A percentile compares a stretch with the other conserved stretches of the same genome.
Conservation (phyloP, 2,113 vertebrate species). For the Gallinago media region DNA sequence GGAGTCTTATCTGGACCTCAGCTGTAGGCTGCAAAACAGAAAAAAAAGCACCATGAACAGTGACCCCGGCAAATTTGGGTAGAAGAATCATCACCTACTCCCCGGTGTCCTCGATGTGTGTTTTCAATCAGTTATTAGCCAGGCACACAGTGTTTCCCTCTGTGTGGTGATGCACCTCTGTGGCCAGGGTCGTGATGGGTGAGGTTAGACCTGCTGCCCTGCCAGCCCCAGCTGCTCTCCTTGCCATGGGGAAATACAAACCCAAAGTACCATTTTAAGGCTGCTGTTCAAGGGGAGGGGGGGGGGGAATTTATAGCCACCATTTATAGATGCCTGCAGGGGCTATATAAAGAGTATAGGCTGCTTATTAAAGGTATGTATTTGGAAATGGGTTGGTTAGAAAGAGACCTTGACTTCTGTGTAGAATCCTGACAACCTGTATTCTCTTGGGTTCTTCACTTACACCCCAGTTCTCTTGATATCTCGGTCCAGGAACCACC, state of each 20-base stretch:
- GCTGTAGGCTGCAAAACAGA: neutral
- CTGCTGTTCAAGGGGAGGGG: neutral
- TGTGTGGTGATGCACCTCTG: neutral
- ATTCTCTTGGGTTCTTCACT: neutral
- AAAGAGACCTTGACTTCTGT: neutral
- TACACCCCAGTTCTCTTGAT: fast-evolving
- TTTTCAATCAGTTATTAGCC: neutral
- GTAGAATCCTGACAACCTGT: neutral
- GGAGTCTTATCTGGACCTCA: neutral
- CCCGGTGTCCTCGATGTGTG: neutral
- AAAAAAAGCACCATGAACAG: neutral
- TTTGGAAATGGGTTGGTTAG: neutral
- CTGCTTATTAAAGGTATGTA: neutral
- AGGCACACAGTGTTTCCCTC: neutral
- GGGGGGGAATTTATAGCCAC: neutral
- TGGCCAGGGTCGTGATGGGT: neutral
- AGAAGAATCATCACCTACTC: neutral
- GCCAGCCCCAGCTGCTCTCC: neutral
- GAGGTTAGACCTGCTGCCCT: neutral
- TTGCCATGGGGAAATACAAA: neutral
- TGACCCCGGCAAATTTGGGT: neutral
- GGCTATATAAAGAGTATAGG: neutral
- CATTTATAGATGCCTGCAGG: neutral
- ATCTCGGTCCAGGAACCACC: neutral
- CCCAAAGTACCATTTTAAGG: neutral